Conservation (phyloP, 35 echinoderm and acorn worm genomes). For the Patiria miniata region DNA sequence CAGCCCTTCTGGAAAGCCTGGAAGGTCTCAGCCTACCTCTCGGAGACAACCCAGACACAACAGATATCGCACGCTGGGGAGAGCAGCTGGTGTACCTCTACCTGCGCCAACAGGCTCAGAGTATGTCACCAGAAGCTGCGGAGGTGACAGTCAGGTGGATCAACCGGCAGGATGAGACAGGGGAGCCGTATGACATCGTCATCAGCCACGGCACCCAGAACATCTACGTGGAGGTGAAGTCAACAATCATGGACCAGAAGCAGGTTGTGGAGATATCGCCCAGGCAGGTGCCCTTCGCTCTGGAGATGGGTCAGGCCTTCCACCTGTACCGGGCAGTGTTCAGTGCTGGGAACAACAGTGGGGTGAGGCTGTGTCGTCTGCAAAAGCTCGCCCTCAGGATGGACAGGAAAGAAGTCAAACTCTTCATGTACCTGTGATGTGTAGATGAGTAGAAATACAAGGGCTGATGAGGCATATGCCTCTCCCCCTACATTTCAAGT, state of each 20-base stretch:
- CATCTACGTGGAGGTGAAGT: conserved; percentile 51
- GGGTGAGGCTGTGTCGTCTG: conserved; percentile 28
- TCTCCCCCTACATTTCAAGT: too few species aligned
- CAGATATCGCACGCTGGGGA: conserved; percentile 30
- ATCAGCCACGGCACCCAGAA: neutral
- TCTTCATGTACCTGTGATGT: conserved; percentile 42
- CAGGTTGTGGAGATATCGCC: conserved; percentile 50
- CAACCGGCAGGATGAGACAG: conserved; percentile 19
- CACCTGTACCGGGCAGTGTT: conserved; percentile 51
- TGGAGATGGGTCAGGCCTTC: neutral
- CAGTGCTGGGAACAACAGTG: conserved; percentile 18
- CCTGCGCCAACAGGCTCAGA: neutral
- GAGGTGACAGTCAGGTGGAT: conserved; percentile 28
- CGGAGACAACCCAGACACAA: neutral
- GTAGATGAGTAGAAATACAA: too few species aligned
- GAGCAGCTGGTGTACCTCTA: conserved; percentile 44
- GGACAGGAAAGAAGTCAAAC: conserved; percentile 35
- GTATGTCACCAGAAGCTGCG: neutral
- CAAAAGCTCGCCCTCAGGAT: conserved; percentile 22
- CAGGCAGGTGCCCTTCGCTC: conserved; percentile 34
- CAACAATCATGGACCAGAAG: conserved; percentile 25
- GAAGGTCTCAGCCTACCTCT: neutral
- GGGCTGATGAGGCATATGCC: too few species aligned
- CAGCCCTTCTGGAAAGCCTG: conserved; percentile 21
- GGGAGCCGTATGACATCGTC: conserved; percentile 42